phyloP scores from a whole-genome alignment of 2,888 invertebrate species.

The Mycalesis mineus region DNA sequence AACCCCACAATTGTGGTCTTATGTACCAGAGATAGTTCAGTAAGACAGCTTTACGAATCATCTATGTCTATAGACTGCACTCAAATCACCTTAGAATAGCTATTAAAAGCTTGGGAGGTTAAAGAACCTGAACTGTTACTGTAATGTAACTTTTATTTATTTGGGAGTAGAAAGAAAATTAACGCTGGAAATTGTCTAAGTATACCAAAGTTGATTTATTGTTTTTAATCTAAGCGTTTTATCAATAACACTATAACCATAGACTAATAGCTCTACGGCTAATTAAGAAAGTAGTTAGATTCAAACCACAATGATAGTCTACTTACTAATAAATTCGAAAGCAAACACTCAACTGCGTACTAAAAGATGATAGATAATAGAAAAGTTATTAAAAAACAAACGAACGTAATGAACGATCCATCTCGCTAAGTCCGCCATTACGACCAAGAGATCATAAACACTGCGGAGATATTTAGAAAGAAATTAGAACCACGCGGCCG shows the following conservation, averaged over 20 bases:
- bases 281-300: neutral
- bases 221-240: neutral
- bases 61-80: no score
- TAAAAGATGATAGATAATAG: neutral
- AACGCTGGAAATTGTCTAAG: no score
- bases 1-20: no score
- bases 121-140: no score
- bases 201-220: neutral
- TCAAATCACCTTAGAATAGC: no score
- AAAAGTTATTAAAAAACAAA: slow-evolving; percentile 14
- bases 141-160: no score
- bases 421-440: slow-evolving; percentile 14
- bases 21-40: no score
- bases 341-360: neutral
- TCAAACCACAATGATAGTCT: neutral
- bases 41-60: no score
- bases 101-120: no score
- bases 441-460: slow-evolving; percentile 27
- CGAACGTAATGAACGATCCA: slow-evolving; percentile 15
- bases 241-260: no score
- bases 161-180: no score
- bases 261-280: neutral
- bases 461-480: slow-evolving; percentile 17
- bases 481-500: slow-evolving; percentile 18
- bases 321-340: slow-evolving; percentile 9